Percentiles rank a stretch among this genome's conserved stretches.
Evolutionary conservation across 2,113 vertebrate species (phyloP).

Genomic region (Microtus pennsylvanicus): DNA sequence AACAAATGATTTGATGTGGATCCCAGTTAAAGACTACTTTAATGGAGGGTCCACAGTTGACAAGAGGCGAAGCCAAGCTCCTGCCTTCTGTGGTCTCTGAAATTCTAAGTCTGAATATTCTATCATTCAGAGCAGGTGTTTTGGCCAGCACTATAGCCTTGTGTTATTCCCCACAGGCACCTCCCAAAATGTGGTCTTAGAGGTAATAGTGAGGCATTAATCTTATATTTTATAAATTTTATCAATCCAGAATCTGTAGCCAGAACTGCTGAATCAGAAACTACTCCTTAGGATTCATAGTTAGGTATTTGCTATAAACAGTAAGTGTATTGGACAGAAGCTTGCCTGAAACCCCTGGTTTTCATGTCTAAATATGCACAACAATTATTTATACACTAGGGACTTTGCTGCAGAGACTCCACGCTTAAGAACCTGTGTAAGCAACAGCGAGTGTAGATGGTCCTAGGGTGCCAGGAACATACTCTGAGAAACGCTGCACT

Average conservation of each 20-base stretch:
- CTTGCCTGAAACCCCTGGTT: constrained; percentile 35
- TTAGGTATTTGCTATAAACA: constrained; percentile 1
- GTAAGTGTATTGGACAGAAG: not conserved
- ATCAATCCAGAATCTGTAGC: constrained; percentile 4
- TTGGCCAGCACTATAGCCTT: not conserved
- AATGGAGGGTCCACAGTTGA: constrained; percentile 5
- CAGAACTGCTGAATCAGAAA: constrained; percentile 27
- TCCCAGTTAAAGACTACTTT: constrained; percentile 35
- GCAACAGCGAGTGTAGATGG: not conserved
- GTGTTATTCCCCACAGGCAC: not conserved
- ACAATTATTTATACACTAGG: not conserved
- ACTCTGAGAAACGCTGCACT: constrained; percentile 28
- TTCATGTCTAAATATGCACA: not conserved
- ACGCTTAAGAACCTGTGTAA: not conserved
- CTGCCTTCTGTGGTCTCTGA: constrained; percentile 1
- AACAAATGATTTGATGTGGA: not conserved
- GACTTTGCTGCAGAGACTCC: constrained; percentile 20
- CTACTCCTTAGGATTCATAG: constrained; percentile 13
- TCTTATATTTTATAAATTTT: not conserved
- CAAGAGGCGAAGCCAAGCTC: constrained; percentile 18
- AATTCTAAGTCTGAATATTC: not conserved
- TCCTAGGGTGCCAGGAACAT: not conserved
- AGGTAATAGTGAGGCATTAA: not conserved
- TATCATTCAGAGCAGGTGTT: not conserved
- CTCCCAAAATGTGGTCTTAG: constrained; percentile 45